phyloP scores from a whole-genome alignment of 1,140 invertebrate species.

The Brachionus asplanchnoidis region DNA sequence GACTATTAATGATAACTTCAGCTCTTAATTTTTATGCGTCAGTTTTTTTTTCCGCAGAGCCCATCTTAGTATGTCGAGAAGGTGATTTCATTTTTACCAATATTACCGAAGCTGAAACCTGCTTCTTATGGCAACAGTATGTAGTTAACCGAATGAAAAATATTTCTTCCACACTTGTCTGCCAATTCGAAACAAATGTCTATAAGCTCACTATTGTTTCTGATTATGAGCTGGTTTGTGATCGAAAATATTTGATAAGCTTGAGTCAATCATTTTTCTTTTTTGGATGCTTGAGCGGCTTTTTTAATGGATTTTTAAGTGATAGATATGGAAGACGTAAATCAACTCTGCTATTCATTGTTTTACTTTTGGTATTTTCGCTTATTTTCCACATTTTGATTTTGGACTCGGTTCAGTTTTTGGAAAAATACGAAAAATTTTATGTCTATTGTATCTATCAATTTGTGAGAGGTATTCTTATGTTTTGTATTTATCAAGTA shows the following conservation, averaged over 20 bases:
- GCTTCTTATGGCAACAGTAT: neutral
- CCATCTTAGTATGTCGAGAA: neutral
- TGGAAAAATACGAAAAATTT: neutral
- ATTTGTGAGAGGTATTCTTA: constrained; percentile 8
- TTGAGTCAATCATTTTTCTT: constrained; percentile 26
- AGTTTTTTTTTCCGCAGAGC: constrained; percentile 32
- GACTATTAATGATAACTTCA: neutral
- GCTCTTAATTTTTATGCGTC: constrained; percentile 5
- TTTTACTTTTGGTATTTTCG: neutral
- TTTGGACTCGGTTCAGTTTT: neutral
- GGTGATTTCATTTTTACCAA: neutral
- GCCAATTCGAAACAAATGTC: neutral
- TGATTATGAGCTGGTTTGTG: constrained; percentile 13
- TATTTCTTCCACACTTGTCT: neutral
- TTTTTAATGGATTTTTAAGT: constrained; percentile 32
- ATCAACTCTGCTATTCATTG: neutral
- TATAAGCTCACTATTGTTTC: neutral
- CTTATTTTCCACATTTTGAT: neutral
- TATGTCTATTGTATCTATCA: constrained; percentile 17
- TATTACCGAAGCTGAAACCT: neutral
- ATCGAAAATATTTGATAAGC: neutral
- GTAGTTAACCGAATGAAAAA: neutral
- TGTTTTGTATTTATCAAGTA: constrained; percentile 19
- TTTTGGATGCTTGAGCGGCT: neutral
- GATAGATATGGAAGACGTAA: constrained; percentile 15